A percentile compares a stretch with the other conserved stretches of the same genome.
phyloP scores from a whole-genome alignment of 2,797 vertebrate genomes.

The Harpagifer antarcticus region DNA sequence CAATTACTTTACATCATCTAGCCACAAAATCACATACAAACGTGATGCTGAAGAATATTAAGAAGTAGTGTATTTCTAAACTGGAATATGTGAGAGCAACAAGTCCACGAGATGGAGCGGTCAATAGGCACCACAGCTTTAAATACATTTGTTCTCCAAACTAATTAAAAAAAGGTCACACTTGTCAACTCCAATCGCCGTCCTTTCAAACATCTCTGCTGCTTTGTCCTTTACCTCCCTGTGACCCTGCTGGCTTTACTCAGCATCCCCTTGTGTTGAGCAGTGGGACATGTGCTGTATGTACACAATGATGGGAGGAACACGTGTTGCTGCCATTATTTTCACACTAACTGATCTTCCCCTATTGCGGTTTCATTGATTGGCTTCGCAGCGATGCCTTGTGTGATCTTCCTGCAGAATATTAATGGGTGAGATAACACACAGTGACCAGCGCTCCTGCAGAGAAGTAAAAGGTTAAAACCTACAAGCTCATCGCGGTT shows the following conservation, averaged over 20 bases:
- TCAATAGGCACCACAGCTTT: neutral
- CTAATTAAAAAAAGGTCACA: constrained; percentile 15
- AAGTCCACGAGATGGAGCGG: neutral
- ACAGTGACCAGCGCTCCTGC: neutral
- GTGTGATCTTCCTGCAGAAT: neutral
- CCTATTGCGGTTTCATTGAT: neutral
- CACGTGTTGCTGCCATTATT: neutral
- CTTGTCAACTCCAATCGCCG: neutral
- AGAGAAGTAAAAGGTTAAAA: constrained; percentile 29
- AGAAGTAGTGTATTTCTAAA: neutral
- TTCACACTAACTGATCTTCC: neutral
- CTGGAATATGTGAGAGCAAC: neutral
- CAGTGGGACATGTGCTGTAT: too few species aligned
- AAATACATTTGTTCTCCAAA: too few species aligned
- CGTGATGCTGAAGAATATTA: neutral
- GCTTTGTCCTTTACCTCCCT: neutral
- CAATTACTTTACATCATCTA: neutral
- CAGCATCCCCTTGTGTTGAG: too few species aligned
- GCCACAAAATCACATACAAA: neutral
- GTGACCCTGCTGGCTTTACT: neutral
- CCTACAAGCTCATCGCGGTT: constrained; percentile 2
- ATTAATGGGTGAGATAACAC: neutral
- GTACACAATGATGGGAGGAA: neutral
- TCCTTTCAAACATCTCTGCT: neutral
- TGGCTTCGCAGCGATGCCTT: neutral